Conservation (phyloP, 2,888 invertebrate species). For the Trilocha varians region DNA sequence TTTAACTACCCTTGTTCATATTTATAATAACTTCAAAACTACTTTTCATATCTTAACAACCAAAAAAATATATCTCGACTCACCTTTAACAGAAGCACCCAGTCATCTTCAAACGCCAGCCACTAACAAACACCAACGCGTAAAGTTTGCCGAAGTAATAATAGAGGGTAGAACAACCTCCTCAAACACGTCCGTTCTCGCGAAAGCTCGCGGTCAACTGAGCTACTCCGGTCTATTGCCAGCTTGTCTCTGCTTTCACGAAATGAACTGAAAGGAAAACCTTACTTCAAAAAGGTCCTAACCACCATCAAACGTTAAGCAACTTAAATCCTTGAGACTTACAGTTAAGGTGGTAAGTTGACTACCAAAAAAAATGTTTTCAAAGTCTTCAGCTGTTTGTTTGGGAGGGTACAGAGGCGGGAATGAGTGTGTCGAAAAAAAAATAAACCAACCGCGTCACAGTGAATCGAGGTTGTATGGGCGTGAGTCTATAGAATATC, state of each 20-base stretch:
- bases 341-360: slow-evolving; percentile 10
- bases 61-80: background rate
- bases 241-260: slow-evolving; percentile 62
- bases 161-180: slow-evolving; percentile 13
- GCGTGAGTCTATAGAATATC: slow-evolving; percentile 64
- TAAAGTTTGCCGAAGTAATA: slow-evolving; percentile 53
- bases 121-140: slow-evolving; percentile 20
- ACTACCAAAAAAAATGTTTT: slow-evolving; percentile 44
- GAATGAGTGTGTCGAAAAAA: slow-evolving; percentile 70
- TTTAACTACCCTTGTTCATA: too few relatives aligned
- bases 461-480: slow-evolving; percentile 66
- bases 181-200: slow-evolving; percentile 39
- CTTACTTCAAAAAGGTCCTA: slow-evolving; percentile 29
- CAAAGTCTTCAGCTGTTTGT: slow-evolving; percentile 67
- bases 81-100: slow-evolving; percentile 1
- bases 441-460: slow-evolving; percentile 73
- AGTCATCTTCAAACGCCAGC: slow-evolving; percentile 16
- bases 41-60: too few relatives aligned
- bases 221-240: slow-evolving; percentile 27
- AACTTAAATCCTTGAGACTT: slow-evolving; percentile 10
- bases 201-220: slow-evolving; percentile 69
- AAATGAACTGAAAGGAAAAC: slow-evolving; percentile 61
- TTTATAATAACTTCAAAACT: too few relatives aligned
- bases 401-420: slow-evolving; percentile 73
- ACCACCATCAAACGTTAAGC: slow-evolving; percentile 11